phyloP scores from a whole-genome alignment of 2,888 invertebrate species.

The Dendrolimus houi region DNA sequence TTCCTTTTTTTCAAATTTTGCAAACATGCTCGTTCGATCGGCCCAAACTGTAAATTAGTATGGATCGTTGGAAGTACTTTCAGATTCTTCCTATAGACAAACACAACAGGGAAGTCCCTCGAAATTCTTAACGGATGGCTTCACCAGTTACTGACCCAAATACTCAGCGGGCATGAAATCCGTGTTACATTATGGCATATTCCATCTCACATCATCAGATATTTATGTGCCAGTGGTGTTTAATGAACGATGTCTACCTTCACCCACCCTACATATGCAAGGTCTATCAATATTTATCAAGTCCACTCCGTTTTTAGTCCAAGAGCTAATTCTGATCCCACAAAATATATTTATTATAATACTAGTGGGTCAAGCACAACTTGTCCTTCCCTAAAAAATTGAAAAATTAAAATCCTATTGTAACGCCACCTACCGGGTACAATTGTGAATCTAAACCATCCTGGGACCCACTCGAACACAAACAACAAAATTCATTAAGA shows the following conservation, averaged over 20 bases:
- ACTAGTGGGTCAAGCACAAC: too few species aligned
- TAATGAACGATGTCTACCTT: conserved; percentile 15
- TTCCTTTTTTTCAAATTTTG: too few species aligned
- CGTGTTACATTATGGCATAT: conserved; percentile 5
- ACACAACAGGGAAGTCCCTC: not conserved
- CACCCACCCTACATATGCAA: conserved; percentile 5
- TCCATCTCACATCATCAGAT: conserved; percentile 19
- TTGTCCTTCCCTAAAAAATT: too few species aligned
- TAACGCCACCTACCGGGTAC: too few species aligned
- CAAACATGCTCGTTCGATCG: too few species aligned
- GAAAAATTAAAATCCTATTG: too few species aligned
- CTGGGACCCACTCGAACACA: too few species aligned
- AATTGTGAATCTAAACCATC: too few species aligned
- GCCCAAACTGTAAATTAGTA: too few species aligned
- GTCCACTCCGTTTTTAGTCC: conserved; percentile 8
- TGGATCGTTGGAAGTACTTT: too few species aligned
- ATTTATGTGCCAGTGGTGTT: conserved; percentile 19
- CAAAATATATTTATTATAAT: too few species aligned
- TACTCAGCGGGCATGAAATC: conserved; percentile 1
- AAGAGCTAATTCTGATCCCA: conserved; percentile 1
- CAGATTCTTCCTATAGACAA: not conserved
- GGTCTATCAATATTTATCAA: conserved; percentile 30
- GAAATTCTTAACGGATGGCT: not conserved
- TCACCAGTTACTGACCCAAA: not conserved
- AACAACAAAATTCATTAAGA: too few species aligned